Base-by-base conservation (phyloP, 2,797 vertebrate genomes). In the Champsocephalus gunnari region DNA sequence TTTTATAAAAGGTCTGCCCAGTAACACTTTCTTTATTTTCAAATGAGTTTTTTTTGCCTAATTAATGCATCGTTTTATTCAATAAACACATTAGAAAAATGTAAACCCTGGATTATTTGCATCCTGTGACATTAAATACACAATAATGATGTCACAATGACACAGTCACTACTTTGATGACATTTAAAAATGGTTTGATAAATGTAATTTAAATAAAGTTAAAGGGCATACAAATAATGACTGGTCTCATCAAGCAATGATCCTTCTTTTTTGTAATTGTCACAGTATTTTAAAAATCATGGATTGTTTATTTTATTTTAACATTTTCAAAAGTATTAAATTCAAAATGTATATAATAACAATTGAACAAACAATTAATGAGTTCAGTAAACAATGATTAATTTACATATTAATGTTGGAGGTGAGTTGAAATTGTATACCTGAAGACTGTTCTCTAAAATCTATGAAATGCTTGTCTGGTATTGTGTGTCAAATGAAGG, bases 401-500 rank as follows among this genome's bases (percentile, higher is more conserved):
- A 54, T 67, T 71, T 48, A 16, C 12, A 60, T 58, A 45, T 55
- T n/a, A 44, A 0, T 8, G 4, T 47, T 17, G 1, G 5, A 16
- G 21, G 3, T 12, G 14, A 17, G 0, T 47, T 71, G 6, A 72
- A 49, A 58, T 21, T 28, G 8, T 41, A 3, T 54, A 3, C 41
- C 19, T 59, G 12, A 50, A n/a, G 17, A 43, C 12, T 7, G 32
- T 61, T 51, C 28, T 71, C 0, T 53, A 32, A 61, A 63, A 71
- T 53, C 45, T 49, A 1, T 80, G 66, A 58, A 63, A 71, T 6
- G 32, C 44, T n/a, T 77, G 77, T 54, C 68, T 79, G 69, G 73
- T 77, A 34, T 82, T 82, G 3, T 59, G 82, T 87, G 75, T 82
- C 87, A 89, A 91, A 88, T 84, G 81, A 84, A 69, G 41, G 75